phyloP scores from a whole-genome alignment of 1,140 invertebrate species.

The Lepidurus arcticus region DNA sequence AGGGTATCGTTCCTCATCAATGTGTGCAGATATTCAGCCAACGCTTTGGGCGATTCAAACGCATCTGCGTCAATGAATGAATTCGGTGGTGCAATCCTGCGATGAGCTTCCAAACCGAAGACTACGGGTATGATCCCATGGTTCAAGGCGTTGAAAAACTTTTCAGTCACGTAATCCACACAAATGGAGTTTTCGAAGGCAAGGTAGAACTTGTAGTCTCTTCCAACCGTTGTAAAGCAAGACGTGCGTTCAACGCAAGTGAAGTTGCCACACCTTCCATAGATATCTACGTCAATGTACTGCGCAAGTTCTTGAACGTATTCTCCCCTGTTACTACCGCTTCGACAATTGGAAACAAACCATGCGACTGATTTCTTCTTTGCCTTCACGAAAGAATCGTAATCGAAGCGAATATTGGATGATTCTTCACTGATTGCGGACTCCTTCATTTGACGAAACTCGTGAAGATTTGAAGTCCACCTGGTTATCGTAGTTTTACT shows the following conservation, averaged over 20 bases:
- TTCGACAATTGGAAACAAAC: constrained; percentile 61
- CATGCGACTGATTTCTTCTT: constrained; percentile 46
- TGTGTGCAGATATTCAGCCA: constrained; percentile 48
- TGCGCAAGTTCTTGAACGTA: constrained; percentile 53
- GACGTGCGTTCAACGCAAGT: constrained; percentile 40
- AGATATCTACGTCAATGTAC: constrained; percentile 59
- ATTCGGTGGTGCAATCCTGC: constrained; percentile 52
- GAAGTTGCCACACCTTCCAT: constrained; percentile 55
- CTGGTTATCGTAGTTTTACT: neutral
- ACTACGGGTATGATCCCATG: constrained; percentile 52
- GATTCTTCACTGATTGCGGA: neutral
- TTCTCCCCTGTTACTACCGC: constrained; percentile 49
- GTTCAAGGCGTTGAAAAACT: constrained; percentile 39
- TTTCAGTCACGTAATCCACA: constrained; percentile 45
- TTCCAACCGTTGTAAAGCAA: constrained; percentile 29
- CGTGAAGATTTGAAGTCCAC: constrained; percentile 34
- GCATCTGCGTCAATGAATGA: constrained; percentile 60
- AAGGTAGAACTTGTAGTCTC: constrained; percentile 42
- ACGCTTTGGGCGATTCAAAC: constrained; percentile 49
- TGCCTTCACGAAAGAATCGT: neutral
- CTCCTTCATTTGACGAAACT: neutral
- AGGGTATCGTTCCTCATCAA: constrained; percentile 45
- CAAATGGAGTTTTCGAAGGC: constrained; percentile 45
- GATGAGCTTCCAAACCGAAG: constrained; percentile 56
- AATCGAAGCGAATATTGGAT: neutral